Evolutionary conservation across 2,113 vertebrate species (phyloP), one percentile per base, ranked within the genome.

Genomic region (Aegotheles bennettii): DNA sequence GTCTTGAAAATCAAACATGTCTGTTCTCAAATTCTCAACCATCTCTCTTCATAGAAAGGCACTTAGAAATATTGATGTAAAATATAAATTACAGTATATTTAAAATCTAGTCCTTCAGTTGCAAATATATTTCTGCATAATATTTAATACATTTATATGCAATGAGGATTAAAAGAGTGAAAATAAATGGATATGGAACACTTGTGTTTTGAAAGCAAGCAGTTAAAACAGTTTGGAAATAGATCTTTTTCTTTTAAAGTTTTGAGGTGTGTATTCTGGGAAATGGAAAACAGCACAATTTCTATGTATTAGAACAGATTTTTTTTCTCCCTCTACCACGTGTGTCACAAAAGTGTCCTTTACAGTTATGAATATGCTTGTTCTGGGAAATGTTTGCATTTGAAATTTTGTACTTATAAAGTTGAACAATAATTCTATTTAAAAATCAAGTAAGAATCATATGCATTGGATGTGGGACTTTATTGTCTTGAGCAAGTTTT

Each of bases 1-100:
- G 73, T 68, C 78, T 93, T 81, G 67, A 96, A 96, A 98, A 96
- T 96, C 68, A 96, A 89, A 36, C 2, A 10, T 56, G 70, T n/a
- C 68, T 70, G 8, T 65, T 93, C 47, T 89, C 16, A 24, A 54
- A 16, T 94, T 96, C 84, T 88, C 81, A 90, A 95, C 75, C 47
- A 84, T 60, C 73, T 93, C 31, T 25, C 73, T 91, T 95, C 64
- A 80, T 45, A 78, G 88, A 97, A 97, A 90, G 71, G 45, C 88
- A 94, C 35, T 48, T 38, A 59, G 4, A 79, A 38, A 69, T 91
- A 84, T 3, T 69, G 51, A 83, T 65, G 61, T 70, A 53, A 87
- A 91, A 82, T 53, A 90, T 65, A 90, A 96, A 63, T 70, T 79
- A 65, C 51, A 74, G 13, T 59, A 38, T 74, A 40, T 48, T 65